Conservation (phyloP, 2,888 invertebrate species). For the Nomada hirtipes region DNA sequence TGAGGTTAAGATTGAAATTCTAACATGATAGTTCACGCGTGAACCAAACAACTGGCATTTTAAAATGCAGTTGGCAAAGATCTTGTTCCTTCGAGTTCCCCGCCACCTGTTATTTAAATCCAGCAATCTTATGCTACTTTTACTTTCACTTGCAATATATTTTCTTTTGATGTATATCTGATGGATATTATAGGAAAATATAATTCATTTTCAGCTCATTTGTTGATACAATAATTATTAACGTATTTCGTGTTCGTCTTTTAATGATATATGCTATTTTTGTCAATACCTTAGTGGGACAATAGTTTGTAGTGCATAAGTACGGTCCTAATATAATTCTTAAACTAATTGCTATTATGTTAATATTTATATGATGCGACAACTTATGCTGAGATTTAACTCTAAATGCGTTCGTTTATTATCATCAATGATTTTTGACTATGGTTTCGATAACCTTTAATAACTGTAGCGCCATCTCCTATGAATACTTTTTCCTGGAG, state of each 20-base stretch:
- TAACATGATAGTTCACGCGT: slow-evolving; percentile 8
- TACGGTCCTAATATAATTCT: background rate
- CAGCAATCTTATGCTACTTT: slow-evolving; percentile 2
- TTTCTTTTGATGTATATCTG: background rate
- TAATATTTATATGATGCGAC: background rate
- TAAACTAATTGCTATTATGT: background rate
- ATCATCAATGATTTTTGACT: background rate
- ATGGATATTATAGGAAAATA: too few relatives aligned
- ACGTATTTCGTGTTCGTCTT: background rate
- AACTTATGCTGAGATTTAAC: background rate
- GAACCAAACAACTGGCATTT: slow-evolving; percentile 45
- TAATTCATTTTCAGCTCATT: background rate
- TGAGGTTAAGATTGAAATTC: slow-evolving; percentile 49
- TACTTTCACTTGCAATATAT: slow-evolving; percentile 27
- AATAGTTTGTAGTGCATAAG: background rate
- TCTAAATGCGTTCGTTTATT: background rate
- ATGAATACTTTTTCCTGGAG: background rate
- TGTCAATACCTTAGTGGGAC: background rate
- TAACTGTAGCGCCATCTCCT: slow-evolving; percentile 24
- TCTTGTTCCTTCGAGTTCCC: slow-evolving; percentile 26
- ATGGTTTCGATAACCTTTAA: background rate
- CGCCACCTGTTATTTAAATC: slow-evolving; percentile 18
- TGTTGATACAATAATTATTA: too few relatives aligned
- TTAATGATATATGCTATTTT: background rate
- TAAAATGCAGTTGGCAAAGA: slow-evolving; percentile 20